A percentile compares a stretch with the other conserved stretches of the same genome.
These are phyloP conservation scores for Distichodus sexfasciatus DNA, from an alignment of 2,797 vertebrate species.

Conservation along the genomic window DNA sequence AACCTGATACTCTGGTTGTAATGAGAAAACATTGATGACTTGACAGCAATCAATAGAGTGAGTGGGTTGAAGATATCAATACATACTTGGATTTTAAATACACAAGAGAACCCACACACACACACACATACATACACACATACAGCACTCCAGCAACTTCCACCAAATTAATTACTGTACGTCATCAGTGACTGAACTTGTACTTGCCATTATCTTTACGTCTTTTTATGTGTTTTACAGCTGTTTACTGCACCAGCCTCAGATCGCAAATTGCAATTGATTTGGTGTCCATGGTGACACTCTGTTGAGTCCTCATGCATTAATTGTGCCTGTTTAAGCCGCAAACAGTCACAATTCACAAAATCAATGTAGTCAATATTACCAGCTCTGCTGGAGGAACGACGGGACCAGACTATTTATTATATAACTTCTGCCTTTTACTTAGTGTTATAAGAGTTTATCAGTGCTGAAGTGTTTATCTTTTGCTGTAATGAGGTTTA, in stretches of 20 bases:
- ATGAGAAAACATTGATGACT: slow-evolving; percentile 7
- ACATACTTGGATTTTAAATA: slow-evolving; percentile 1
- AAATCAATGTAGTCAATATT: slow-evolving; percentile 35
- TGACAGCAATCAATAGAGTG: slow-evolving; percentile 27
- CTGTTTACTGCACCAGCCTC: not conserved
- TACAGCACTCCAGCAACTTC: too few species aligned
- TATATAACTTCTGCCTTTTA: not conserved
- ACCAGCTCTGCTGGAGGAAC: not conserved
- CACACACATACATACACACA: too few species aligned
- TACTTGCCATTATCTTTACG: too few species aligned
- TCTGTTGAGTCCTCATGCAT: slow-evolving; percentile 4
- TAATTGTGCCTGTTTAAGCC: slow-evolving; percentile 8
- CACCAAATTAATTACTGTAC: too few species aligned
- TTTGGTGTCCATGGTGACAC: not conserved
- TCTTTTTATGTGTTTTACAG: not conserved
- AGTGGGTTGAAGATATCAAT: slow-evolving; percentile 19
- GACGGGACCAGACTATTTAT: not conserved
- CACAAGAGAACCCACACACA: too few species aligned
- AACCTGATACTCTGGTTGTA: not conserved
- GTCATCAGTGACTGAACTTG: too few species aligned
- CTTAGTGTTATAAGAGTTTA: too few species aligned
- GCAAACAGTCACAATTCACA: not conserved
- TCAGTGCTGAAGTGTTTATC: too few species aligned
- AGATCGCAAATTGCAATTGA: not conserved
- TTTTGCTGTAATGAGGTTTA: too few species aligned